Evolutionary conservation across 1,140 invertebrate species (phyloP), one percentile per base, ranked within the genome.

Genomic region (Sitophilus oryzae): DNA sequence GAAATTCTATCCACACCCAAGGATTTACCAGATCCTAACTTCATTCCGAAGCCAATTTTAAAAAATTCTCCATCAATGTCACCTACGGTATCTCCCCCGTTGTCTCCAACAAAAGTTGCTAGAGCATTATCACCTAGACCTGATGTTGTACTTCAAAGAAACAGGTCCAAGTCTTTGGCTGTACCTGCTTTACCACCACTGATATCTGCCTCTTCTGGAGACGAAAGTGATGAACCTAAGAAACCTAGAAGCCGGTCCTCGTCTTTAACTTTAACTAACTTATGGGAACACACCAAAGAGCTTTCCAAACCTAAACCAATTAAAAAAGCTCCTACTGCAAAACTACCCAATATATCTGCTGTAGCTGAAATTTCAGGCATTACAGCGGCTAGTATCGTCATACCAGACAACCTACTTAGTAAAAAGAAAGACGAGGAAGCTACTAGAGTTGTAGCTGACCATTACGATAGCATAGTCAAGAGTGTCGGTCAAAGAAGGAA

Each of bases 401-500:
- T 71, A 42, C 67, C 67, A n/a, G 51, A 66, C 18, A 57, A 56
- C 25, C 53, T 66, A 5, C 18, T 59, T 3, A 43, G 60, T 16
- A 62, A 58, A 58, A 60, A 67, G 44, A 66, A 60, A 55, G 59
- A 73, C 11, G 67, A 76, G 58, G 82, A 86, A 58, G 81, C 82
- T 66, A 72, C 80, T 0, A 82, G 81, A 65, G 83, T 83, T 1
- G 79, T 86, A 0, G 82, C 86, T 14, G 85, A 86, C 73, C 85
- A 88, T 66, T 91, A 91, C 58, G 84, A 84, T 15, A 86, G 88
- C 66, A 82, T 91, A 49, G 84, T 90, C 1, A 81, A 80, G 53
- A 82, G 84, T 68, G 82, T 82, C 46, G 79, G 79, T 22, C 72
- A 61, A 25, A 66, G 66, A 52, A 71, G 73, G 18, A 81, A 78